phyloP scores from a whole-genome alignment of 2,113 vertebrate species.

The Oenanthe oenanthe region DNA sequence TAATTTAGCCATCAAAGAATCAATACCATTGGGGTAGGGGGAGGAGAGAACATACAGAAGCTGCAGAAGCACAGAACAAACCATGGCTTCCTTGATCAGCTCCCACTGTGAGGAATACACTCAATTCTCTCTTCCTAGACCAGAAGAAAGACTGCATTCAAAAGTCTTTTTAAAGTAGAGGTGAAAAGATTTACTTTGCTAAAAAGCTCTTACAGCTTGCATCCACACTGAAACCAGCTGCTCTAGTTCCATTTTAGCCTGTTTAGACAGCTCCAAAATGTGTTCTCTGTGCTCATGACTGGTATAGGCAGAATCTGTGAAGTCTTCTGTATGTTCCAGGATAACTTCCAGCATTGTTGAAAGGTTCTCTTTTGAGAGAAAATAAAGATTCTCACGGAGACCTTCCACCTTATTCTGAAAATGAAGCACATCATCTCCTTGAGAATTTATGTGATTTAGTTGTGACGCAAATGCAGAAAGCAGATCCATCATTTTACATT shows the following conservation, averaged over 20 bases:
- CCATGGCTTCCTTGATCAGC: not conserved
- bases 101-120: not conserved
- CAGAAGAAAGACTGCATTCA: not conserved
- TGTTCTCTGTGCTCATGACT: constrained; percentile 93
- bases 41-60: not conserved
- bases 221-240: constrained; percentile 89
- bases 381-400: constrained; percentile 88
- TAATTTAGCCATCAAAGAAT: not conserved
- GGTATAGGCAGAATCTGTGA: constrained; percentile 97
- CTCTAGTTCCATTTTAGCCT: constrained; percentile 86
- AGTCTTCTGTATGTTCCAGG: constrained; percentile 93
- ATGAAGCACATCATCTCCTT: not conserved
- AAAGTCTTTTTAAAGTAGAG: constrained; percentile 53
- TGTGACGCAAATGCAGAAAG: not conserved
- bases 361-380: constrained; percentile 84
- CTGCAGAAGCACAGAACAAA: not conserved
- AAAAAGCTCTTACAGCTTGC: constrained; percentile 85
- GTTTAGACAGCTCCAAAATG: constrained; percentile 89
- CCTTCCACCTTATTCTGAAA: constrained; percentile 87
- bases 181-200: constrained; percentile 66
- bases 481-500: not conserved
- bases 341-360: constrained; percentile 84
- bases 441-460: not conserved
- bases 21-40: not conserved
- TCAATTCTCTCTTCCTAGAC: not conserved